Evolutionary conservation across 1,140 invertebrate genomes (phyloP).

Genomic region (Antheraea pernyi): DNA sequence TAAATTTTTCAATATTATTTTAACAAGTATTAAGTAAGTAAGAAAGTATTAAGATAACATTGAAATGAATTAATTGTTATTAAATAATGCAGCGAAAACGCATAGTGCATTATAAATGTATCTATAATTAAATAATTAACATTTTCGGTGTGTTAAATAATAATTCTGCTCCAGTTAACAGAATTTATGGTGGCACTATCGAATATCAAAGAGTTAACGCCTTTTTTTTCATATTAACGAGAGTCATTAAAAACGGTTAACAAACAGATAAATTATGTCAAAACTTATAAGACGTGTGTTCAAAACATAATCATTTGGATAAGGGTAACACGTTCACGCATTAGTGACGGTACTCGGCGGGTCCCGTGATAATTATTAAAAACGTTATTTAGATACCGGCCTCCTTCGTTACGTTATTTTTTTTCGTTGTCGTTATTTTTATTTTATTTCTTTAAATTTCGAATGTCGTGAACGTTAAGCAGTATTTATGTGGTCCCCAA

Average conservation of each 20-base stretch:
- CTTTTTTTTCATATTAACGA: neutral
- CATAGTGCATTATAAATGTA: too few relatives aligned
- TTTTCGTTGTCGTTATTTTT: conserved; percentile 44
- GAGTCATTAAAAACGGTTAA: conserved; percentile 51
- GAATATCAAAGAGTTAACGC: neutral
- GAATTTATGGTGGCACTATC: neutral
- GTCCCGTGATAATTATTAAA: conserved; percentile 67
- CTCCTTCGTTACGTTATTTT: conserved; percentile 35
- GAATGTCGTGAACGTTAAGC: conserved; percentile 67
- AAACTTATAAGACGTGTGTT: conserved; percentile 65
- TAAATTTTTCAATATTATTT: too few relatives aligned
- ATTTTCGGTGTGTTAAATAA: too few relatives aligned
- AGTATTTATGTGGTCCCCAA: conserved; percentile 76
- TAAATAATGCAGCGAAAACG: too few relatives aligned
- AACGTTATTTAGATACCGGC: conserved; percentile 55
- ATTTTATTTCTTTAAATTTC: conserved; percentile 60
- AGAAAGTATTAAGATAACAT: too few relatives aligned
- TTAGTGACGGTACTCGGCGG: conserved; percentile 72
- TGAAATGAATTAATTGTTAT: too few relatives aligned
- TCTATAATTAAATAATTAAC: too few relatives aligned
- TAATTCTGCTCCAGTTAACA: neutral
- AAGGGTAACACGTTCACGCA: conserved; percentile 66
- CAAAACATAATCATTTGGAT: conserved; percentile 73
- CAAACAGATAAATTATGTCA: conserved; percentile 65
- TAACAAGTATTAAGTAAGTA: too few relatives aligned